Conservation (phyloP, 2,797 vertebrate genomes). For the Chelmon rostratus region DNA sequence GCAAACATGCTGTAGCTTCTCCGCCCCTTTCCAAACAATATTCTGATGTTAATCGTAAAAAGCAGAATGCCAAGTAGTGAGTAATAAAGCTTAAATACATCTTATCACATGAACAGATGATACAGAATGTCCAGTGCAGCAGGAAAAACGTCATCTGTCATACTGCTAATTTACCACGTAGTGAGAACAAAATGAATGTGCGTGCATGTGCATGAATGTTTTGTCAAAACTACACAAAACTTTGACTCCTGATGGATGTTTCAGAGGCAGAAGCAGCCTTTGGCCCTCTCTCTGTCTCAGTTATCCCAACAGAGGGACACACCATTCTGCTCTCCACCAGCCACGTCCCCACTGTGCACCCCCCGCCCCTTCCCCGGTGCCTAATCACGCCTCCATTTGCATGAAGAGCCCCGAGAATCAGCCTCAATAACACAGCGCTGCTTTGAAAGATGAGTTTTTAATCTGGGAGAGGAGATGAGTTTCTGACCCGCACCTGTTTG, state of each 20-base stretch:
- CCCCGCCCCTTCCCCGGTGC: conserved; percentile 72
- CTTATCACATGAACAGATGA: not conserved
- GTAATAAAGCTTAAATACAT: not conserved
- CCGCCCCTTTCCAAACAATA: not conserved
- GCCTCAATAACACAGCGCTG: conserved; percentile 87
- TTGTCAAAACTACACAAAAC: conserved; percentile 23
- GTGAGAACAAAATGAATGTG: not conserved
- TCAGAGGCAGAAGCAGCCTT: conserved; percentile 47
- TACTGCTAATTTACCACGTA: not conserved
- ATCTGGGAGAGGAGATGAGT: conserved; percentile 94
- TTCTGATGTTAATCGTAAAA: not conserved
- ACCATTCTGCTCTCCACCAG: conserved; percentile 85
- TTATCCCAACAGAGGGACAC: conserved; percentile 83
- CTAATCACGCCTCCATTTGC: conserved; percentile 92
- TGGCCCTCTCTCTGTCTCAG: conserved; percentile 66
- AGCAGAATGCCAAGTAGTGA: not conserved
- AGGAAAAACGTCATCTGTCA: not conserved
- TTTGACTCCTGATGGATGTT: conserved; percentile 62
- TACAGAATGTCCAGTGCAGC: not conserved
- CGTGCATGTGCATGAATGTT: not conserved
- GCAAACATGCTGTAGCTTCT: conserved; percentile 12
- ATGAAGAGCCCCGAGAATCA: conserved; percentile 86
- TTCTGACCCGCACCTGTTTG: conserved; percentile 90
- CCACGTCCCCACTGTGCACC: conserved; percentile 30
- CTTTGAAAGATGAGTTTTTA: conserved; percentile 96